phyloP scores from a whole-genome alignment of 2,113 vertebrate genomes.

The Natator depressus region DNA sequence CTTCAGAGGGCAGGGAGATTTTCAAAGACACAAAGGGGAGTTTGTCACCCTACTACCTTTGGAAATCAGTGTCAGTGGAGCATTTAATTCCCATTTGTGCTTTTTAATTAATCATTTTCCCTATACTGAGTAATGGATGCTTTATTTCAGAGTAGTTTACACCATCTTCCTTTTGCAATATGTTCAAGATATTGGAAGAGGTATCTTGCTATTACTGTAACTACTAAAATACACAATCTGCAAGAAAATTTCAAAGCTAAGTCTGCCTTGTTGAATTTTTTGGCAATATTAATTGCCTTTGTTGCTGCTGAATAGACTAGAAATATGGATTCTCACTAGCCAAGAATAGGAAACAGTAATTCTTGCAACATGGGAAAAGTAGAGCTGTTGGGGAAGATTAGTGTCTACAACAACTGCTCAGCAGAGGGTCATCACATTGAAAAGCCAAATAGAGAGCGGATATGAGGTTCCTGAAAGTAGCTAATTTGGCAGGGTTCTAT shows the following conservation, averaged over 20 bases:
- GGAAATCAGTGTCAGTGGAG: neutral
- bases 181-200: neutral
- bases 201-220: neutral
- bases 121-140: neutral
- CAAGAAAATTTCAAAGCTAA: neutral
- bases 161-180: neutral
- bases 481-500: rapidly evolving
- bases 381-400: neutral
- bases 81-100: neutral
- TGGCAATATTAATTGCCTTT: slow-evolving; percentile 29
- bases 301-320: neutral
- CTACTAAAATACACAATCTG: slow-evolving; percentile 33
- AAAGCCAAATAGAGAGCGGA: neutral
- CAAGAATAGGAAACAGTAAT: slow-evolving; percentile 45
- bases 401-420: neutral
- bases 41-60: neutral
- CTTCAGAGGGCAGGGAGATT: neutral
- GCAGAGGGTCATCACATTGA: neutral
- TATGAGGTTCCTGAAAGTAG: neutral
- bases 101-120: neutral
- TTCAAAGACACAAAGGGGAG: neutral
- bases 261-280: slow-evolving; percentile 36
- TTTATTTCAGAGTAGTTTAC: slow-evolving; percentile 12
- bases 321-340: slow-evolving; percentile 27
- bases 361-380: neutral